Evolutionary conservation across 2,113 vertebrate species (phyloP), one percentile per base, ranked within the genome.

Genomic region (Nothocercus nigrocapillus): DNA sequence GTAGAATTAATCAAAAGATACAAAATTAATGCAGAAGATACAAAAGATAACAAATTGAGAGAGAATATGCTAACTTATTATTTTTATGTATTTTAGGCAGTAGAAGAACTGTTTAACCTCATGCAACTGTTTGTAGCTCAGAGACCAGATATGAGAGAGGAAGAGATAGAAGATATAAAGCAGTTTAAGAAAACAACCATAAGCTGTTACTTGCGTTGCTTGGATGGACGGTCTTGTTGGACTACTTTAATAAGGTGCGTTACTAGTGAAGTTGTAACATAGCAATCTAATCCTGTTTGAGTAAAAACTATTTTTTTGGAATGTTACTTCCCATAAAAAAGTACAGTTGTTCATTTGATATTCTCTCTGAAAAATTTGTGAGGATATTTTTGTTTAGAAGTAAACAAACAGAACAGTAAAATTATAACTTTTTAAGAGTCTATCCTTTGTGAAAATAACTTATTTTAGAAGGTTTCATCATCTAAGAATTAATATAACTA

Each of bases 111-210:
- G 5, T 99, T 99, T 96, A 99, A 99, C 96, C 97, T 99, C 97
- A 99, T 99, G 99, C 99, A 99, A 91, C 98, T 99, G 40, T 99
- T 99, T 66, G 99, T 99, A 98, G 99, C 99, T 78, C 99, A 99
- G 98, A 98, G 99, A 45, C 97, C 98, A 74, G 99, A 99, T 96
- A 99, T 99, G 99, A 98, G 99, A 91, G 99, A 99, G 74, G 99
- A 99, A 64, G 99, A 99, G 91, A 91, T 99, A 93, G 99, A 99
- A 95, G 99, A 99, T 87, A 97, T 99, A 72, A 99, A 99, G 75
- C 99, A 99, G 97, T 99, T 99, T 89, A 99, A 99, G 98, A 99
- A 99, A 97, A 99, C 99, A 81, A 99, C 99, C 91, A 99, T 99
- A 97, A 99, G 98, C 98, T 99, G 99, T 97, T 99, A 99, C 95